Conservation (phyloP, 2,113 vertebrate species). For the Oxyruncus cristatus region DNA sequence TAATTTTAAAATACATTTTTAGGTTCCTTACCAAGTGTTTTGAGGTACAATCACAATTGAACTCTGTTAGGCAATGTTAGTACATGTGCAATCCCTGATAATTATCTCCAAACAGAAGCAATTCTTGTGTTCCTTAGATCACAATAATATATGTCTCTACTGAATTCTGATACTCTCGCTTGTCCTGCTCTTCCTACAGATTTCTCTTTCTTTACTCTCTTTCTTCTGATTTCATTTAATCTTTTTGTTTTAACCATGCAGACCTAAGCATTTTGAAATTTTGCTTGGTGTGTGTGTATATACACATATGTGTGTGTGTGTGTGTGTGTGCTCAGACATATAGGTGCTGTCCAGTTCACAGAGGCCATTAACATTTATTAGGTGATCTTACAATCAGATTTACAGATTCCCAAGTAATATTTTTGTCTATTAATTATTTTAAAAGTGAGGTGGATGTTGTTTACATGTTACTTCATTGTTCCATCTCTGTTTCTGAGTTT, state of each 20-base stretch:
- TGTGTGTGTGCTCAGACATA: accelerated
- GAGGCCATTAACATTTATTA: not conserved
- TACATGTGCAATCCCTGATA: not conserved
- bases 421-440: not conserved
- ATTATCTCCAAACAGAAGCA: not conserved
- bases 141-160: not conserved
- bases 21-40: not conserved
- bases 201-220: not conserved
- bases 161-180: accelerated
- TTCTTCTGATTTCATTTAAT: not conserved
- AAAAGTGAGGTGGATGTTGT: not conserved
- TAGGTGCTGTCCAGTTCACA: not conserved
- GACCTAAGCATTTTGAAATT: not conserved
- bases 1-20: not conserved
- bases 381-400: not conserved
- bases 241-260: not conserved
- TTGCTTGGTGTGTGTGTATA: not conserved
- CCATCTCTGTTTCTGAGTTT: not conserved
- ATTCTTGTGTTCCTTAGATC: not conserved
- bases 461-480: not conserved
- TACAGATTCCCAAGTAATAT: not conserved
- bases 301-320: not conserved
- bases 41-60: not conserved
- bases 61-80: not conserved
- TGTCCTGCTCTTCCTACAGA: not conserved